phyloP scores from a whole-genome alignment of 2,113 vertebrate species.

The Choloepus hoffmanni region DNA sequence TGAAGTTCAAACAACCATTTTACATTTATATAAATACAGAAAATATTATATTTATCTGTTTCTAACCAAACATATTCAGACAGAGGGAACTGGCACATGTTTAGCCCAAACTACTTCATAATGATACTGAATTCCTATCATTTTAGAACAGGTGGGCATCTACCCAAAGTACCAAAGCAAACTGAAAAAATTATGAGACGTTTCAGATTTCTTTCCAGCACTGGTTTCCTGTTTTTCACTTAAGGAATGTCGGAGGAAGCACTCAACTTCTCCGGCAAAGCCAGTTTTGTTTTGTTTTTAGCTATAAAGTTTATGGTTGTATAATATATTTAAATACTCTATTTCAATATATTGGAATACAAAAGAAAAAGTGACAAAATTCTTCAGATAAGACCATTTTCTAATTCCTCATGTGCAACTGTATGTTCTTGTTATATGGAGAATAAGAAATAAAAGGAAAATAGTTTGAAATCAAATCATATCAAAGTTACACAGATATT shows the following conservation, averaged over 20 bases:
- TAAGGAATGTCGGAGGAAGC: conserved; percentile 68
- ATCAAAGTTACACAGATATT: not conserved
- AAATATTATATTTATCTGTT: conserved; percentile 50
- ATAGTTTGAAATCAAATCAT: conserved; percentile 49
- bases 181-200: conserved; percentile 50
- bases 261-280: conserved; percentile 55
- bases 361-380: not conserved
- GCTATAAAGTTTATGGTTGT: conserved; percentile 31
- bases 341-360: not conserved
- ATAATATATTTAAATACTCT: conserved; percentile 7
- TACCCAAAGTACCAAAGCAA: conserved; percentile 65
- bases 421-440: conserved; percentile 34
- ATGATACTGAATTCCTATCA: conserved; percentile 53
- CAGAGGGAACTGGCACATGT: not conserved
- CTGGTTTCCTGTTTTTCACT: conserved; percentile 74
- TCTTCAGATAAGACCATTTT: not conserved
- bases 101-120: conserved; percentile 55
- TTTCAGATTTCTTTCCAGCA: conserved; percentile 77
- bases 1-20: not conserved
- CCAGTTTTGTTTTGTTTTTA: not conserved
- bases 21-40: not conserved
- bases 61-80: conserved; percentile 55
- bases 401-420: conserved; percentile 35
- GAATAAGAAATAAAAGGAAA: conserved; percentile 48
- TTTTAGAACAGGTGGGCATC: conserved; percentile 62